phyloP scores from a whole-genome alignment of 2,113 vertebrate genomes.

The Psittacula cyanocephala region DNA sequence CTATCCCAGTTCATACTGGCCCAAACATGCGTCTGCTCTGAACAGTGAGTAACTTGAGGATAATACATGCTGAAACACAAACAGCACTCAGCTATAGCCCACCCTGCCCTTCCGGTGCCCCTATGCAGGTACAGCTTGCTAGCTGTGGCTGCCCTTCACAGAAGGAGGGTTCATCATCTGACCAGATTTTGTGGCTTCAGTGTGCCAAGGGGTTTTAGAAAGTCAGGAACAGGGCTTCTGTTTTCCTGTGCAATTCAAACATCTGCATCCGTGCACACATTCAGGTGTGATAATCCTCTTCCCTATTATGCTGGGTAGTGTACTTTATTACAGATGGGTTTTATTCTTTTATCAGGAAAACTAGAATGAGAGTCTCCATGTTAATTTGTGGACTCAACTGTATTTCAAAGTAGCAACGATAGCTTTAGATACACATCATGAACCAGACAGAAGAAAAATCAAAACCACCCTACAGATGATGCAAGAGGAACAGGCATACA shows the following conservation, averaged over 20 bases:
- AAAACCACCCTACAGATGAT: not conserved
- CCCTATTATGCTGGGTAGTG: not conserved
- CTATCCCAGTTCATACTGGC: not conserved
- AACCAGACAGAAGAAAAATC: not conserved
- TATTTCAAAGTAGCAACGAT: not conserved
- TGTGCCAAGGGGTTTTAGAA: not conserved
- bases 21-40: not conserved
- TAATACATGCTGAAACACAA: not conserved
- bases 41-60: not conserved
- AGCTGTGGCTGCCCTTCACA: not conserved
- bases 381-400: rapidly evolving
- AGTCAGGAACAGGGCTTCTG: not conserved
- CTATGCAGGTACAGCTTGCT: not conserved
- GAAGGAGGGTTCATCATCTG: not conserved
- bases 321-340: not conserved
- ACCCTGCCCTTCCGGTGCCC: not conserved
- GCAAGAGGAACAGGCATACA: not conserved
- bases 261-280: not conserved
- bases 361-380: not conserved
- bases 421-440: not conserved
- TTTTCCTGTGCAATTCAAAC: not conserved
- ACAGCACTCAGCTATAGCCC: not conserved
- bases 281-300: not conserved
- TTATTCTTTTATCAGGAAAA: not conserved
- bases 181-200: not conserved